phyloP scores from a whole-genome alignment of 2,888 invertebrate genomes.

The Anarsia innoxiella region DNA sequence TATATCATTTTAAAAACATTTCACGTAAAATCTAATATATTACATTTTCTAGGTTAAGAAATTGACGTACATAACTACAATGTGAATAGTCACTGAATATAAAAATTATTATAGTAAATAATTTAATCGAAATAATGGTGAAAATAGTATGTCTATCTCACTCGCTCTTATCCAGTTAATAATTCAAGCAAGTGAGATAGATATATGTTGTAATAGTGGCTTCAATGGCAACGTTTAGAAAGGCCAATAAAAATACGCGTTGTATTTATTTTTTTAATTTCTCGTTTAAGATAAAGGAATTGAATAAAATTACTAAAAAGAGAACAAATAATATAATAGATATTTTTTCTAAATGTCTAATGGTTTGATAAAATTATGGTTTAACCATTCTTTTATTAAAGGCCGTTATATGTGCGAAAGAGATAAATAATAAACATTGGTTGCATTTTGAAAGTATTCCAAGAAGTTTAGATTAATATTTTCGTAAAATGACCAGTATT shows the following conservation, averaged over 20 bases:
- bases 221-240: neutral
- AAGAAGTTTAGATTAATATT: too few relatives aligned
- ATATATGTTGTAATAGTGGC: neutral
- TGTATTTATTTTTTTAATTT: constrained; percentile 19
- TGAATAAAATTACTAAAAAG: constrained; percentile 32
- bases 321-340: constrained; percentile 29
- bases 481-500: too few relatives aligned
- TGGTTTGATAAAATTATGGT: constrained; percentile 4
- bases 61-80: constrained; percentile 13
- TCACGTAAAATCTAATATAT: too few relatives aligned
- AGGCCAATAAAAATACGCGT: neutral
- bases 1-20: too few relatives aligned
- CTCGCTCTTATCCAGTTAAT: neutral
- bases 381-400: neutral
- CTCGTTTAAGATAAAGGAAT: constrained; percentile 30
- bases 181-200: neutral
- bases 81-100: constrained; percentile 12
- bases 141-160: neutral
- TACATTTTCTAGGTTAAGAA: constrained; percentile 7
- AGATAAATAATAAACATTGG: neutral
- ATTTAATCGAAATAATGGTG: neutral
- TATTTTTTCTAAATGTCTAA: constrained; percentile 23
- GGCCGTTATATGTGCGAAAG: neutral
- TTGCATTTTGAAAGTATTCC: too few relatives aligned
- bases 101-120: too few relatives aligned